These are phyloP conservation scores for Zaprionus vittiger DNA, from an alignment of 1,140 invertebrate species.

Conservation along the genomic window DNA sequence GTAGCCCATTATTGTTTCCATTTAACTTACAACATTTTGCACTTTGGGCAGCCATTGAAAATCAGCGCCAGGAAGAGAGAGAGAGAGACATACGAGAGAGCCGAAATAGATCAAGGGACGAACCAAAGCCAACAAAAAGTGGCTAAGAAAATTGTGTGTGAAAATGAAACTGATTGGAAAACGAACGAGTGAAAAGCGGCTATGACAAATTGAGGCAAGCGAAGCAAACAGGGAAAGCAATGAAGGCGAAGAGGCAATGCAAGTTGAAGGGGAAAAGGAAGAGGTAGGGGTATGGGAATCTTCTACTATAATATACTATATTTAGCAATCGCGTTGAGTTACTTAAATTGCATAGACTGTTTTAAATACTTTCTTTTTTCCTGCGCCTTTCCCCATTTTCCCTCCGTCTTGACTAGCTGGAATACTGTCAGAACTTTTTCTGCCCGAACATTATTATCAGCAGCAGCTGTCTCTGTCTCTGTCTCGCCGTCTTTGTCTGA, in stretches of 20 bases:
- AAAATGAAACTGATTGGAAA: constrained; percentile 77
- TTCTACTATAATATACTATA: too few species aligned
- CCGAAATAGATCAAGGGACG: constrained; percentile 64
- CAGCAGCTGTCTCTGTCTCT: constrained; percentile 3
- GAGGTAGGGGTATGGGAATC: too few species aligned
- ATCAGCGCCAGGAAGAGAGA: constrained; percentile 36
- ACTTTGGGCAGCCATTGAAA: constrained; percentile 66
- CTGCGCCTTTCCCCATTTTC: background rate
- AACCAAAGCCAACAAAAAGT: constrained; percentile 39
- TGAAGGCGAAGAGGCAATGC: background rate
- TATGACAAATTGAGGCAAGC: constrained; percentile 46
- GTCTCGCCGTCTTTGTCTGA: constrained; percentile 9
- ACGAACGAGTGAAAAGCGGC: constrained; percentile 6
- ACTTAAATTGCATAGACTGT: background rate
- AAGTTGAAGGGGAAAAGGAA: background rate
- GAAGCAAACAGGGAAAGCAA: background rate
- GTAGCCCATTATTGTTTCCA: constrained; percentile 80
- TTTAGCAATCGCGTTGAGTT: background rate
- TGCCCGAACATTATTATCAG: constrained; percentile 34
- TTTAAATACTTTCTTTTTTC: constrained; percentile 1
- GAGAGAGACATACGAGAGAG: constrained; percentile 18
- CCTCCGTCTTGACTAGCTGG: background rate
- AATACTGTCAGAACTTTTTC: constrained; percentile 22
- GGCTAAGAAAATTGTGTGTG: constrained; percentile 72
- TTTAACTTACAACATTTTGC: constrained; percentile 81